These are phyloP conservation scores for Eurystomus gularis DNA, from an alignment of 2,113 vertebrate genomes.

Conservation along the genomic window DNA sequence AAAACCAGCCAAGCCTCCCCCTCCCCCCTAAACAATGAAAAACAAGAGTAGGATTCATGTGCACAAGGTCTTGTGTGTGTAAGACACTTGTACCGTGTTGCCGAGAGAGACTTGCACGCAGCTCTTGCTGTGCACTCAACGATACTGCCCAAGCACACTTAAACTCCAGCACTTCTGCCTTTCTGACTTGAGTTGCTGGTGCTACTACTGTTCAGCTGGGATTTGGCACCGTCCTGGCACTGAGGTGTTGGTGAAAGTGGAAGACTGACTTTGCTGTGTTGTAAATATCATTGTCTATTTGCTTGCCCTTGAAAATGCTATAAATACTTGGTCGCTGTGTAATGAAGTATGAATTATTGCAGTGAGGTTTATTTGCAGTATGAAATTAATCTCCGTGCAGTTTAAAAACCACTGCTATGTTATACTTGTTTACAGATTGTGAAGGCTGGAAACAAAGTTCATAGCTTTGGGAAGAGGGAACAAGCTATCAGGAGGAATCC, in stretches of 20 bases:
- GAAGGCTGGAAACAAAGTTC: constrained; percentile 84
- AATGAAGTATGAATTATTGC: neutral
- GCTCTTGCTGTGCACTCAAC: neutral
- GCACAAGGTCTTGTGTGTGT: fast-evolving
- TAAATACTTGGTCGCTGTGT: neutral
- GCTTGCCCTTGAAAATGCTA: neutral
- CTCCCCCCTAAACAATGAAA: neutral
- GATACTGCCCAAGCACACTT: neutral
- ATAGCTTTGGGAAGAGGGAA: constrained; percentile 96
- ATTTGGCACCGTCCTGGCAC: neutral
- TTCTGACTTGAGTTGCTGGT: neutral
- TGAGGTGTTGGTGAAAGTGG: neutral
- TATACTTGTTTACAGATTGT: constrained; percentile 73
- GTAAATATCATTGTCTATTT: neutral
- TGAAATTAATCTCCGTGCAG: neutral
- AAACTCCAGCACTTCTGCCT: neutral
- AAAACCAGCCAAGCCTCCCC: neutral
- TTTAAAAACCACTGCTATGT: neutral
- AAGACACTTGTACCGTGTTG: neutral
- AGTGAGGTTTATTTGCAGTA: neutral
- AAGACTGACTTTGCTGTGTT: neutral
- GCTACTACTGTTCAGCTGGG: neutral
- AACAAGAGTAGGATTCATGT: neutral
- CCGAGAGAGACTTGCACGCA: neutral
- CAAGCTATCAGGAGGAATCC: constrained; percentile 95